Evolutionary conservation across 2,888 invertebrate species (phyloP).

Genomic region (Physocephala rufipes): DNA sequence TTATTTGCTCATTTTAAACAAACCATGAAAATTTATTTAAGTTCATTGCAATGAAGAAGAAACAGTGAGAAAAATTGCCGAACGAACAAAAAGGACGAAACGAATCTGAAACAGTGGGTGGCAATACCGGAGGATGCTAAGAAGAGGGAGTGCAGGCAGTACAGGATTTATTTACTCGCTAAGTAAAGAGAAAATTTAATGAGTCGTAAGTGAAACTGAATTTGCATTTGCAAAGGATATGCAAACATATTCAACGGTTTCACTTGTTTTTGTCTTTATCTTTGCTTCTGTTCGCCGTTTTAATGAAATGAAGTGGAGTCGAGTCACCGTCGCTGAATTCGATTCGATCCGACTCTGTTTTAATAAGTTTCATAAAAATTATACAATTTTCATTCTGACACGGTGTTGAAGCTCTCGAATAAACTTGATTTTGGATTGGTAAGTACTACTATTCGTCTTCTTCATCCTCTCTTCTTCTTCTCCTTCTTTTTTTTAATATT

Average conservation of each 20-base stretch:
- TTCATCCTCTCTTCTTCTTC: neutral
- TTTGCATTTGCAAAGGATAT: constrained; percentile 37
- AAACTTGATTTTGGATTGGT: neutral
- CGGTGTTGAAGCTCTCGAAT: neutral
- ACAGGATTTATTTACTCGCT: constrained; percentile 45
- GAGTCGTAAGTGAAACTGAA: constrained; percentile 48
- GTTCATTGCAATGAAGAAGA: constrained; percentile 21
- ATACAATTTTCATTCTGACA: neutral
- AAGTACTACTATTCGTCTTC: neutral
- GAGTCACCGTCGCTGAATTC: neutral
- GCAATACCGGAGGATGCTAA: neutral
- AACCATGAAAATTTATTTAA: constrained; percentile 28
- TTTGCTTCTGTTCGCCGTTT: neutral
- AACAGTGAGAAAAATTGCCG: constrained; percentile 2
- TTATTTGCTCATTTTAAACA: too few species aligned
- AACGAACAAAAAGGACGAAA: neutral
- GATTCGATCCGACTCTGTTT: constrained; percentile 8
- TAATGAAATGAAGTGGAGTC: neutral
- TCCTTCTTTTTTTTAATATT: neutral
- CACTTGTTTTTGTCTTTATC: constrained; percentile 18
- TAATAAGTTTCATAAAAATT: constrained; percentile 25
- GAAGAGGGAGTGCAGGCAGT: neutral
- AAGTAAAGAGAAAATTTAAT: constrained; percentile 48
- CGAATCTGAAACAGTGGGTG: neutral
- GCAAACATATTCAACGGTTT: constrained; percentile 26